Conservation (phyloP, 2,797 vertebrate genomes). For the Chelidonichthys spinosus region DNA sequence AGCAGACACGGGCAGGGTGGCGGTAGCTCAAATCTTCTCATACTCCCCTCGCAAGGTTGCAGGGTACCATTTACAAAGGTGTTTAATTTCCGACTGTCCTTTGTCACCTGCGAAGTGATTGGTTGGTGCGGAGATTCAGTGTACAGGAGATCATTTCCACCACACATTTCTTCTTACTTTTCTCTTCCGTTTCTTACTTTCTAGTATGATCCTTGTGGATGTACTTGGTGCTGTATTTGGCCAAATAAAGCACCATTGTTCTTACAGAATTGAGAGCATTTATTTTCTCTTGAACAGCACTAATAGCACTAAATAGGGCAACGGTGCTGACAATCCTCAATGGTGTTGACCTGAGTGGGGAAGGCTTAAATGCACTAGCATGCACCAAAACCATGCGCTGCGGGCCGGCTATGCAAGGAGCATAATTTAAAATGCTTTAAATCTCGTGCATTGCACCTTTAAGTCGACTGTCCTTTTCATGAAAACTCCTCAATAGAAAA, state of each 20-base stretch:
- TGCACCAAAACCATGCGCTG: too few relatives aligned
- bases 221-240: neutral
- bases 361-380: too few relatives aligned
- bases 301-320: neutral
- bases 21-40: conserved; percentile 7
- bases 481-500: conserved; percentile 1
- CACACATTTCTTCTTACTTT: neutral
- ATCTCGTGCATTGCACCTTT: neutral
- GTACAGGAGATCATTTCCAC: conserved; percentile 12
- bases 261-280: neutral
- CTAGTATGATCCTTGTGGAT: neutral
- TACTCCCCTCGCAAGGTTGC: conserved; percentile 23
- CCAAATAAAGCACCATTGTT: conserved; percentile 9
- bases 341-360: neutral
- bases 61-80: conserved; percentile 41
- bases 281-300: neutral
- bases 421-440: neutral
- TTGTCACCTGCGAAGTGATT: conserved; percentile 16
- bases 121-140: conserved; percentile 21
- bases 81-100: conserved; percentile 58
- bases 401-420: too few relatives aligned
- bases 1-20: conserved; percentile 14
- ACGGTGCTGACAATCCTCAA: too few relatives aligned
- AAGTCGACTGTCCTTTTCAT: neutral
- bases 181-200: neutral